Evolutionary conservation across 2,113 vertebrate genomes (phyloP).

Genomic region (Crypturellus undulatus): DNA sequence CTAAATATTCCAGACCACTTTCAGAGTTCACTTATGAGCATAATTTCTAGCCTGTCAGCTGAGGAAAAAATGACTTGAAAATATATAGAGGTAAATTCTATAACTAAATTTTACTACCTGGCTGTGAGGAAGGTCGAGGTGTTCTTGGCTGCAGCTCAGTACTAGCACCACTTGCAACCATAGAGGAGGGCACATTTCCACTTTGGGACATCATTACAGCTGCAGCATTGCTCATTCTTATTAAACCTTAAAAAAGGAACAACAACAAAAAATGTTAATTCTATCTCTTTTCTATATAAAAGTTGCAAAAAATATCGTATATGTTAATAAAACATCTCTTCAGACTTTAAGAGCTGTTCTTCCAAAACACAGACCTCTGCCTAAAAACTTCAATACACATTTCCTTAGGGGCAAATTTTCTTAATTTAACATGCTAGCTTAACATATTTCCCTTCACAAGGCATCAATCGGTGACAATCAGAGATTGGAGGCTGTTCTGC

Average conservation of each 20-base stretch:
- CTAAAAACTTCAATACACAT: neutral
- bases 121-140: conserved; percentile 87
- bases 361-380: neutral
- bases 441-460: neutral
- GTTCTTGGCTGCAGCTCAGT: conserved; percentile 90
- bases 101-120: conserved; percentile 81
- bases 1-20: neutral
- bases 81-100: neutral
- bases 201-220: conserved; percentile 89
- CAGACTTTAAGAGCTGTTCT: neutral
- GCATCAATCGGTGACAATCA: neutral
- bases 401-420: neutral
- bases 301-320: neutral
- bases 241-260: conserved; percentile 74
- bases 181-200: conserved; percentile 85
- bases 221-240: conserved; percentile 89
- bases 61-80: neutral
- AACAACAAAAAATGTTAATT: neutral
- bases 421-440: neutral
- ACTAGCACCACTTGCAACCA: conserved; percentile 85
- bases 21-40: neutral
- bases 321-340: neutral
- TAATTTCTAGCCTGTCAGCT: neutral
- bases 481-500: neutral
- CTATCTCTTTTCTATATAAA: too few relatives aligned